A percentile compares a stretch with the other conserved stretches of the same genome.
phyloP scores from a whole-genome alignment of 2,888 invertebrate genomes.

The Idaea aversata region DNA sequence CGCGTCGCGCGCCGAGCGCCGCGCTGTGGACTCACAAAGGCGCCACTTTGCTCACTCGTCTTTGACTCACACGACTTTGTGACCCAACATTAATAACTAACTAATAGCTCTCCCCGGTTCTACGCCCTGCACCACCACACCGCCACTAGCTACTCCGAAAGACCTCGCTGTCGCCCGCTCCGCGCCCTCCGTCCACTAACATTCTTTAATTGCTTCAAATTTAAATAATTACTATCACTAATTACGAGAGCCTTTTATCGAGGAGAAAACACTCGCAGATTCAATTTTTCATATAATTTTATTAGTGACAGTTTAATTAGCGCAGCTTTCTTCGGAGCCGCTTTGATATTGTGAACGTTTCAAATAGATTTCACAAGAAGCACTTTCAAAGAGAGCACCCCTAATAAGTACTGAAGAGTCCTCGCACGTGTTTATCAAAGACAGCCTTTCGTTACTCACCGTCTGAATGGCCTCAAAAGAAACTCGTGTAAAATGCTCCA shows the following conservation, averaged over 20 bases:
- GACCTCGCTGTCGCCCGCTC: constrained; percentile 15
- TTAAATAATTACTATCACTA: constrained; percentile 18
- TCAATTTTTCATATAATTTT: constrained; percentile 77
- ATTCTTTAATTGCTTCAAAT: constrained; percentile 16
- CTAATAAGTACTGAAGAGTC: constrained; percentile 81
- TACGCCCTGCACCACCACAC: constrained; percentile 11
- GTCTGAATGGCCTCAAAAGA: constrained; percentile 81
- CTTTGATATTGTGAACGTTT: constrained; percentile 78
- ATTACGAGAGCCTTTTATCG: constrained; percentile 50
- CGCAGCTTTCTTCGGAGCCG: constrained; percentile 74
- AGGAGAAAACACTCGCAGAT: constrained; percentile 58
- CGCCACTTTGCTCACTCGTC: constrained; percentile 71
- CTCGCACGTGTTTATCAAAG: constrained; percentile 81
- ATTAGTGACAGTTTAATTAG: constrained; percentile 80
- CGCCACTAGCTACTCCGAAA: constrained; percentile 2
- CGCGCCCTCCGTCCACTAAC: constrained; percentile 12
- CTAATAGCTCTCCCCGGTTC: constrained; percentile 52
- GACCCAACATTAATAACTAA: constrained; percentile 72
- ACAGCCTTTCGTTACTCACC: constrained; percentile 81
- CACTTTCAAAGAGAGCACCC: constrained; percentile 79
- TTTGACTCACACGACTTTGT: constrained; percentile 69
- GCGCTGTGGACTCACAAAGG: constrained; percentile 59
- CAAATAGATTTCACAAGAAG: constrained; percentile 79
- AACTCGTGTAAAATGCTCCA: constrained; percentile 80
- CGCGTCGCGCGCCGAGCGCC: constrained; percentile 31